Evolutionary conservation across 2,888 invertebrate species (phyloP), one percentile per base, ranked within the genome.

Genomic region (Hoplodrina blanda): DNA sequence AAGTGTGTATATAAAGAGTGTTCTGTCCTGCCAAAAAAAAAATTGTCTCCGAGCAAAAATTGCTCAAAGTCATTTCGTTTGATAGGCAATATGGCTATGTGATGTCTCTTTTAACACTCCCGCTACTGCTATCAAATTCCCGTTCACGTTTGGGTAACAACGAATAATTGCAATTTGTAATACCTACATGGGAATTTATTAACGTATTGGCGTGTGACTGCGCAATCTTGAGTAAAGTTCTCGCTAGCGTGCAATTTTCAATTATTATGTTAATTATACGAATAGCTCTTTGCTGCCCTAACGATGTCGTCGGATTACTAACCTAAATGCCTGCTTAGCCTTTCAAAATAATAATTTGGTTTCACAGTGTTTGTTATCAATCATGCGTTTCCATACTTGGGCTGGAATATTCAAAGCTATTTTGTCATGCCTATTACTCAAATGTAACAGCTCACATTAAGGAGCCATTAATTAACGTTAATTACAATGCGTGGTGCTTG

Each of bases 181-280:
- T 80, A 62, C 19, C 10, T 20, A 44, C 46, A 76, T 73, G 61
- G 25, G 49, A 54, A 61, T 76, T 66, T 80, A 60, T 56, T 64
- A 76, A 33, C 50, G 46, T 63, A 61, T 69, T 63, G 33, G 44
- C 76, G 50, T 76, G 69, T 62, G 61, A 70, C 54, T 77, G 49
- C 55, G 76, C 62, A 68, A 68, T 68, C 20, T 57, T 74, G 25
- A 52, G 20, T 73, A 60, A 50, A 69, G 64, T 44, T 54, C 52
- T 57, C n/a, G 44, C 4, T 30, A 44, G 64, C 73, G 53, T 77
- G 66, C 73, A 73, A 78, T 78, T 77, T 77, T 67, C 62, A 67
- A 69, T 81, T 79, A 67, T 79, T 79, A 67, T 81, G 73, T 19
- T 81, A 73, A 81, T 78, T 65, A 64, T 5, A 15, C 52, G 49